A percentile compares a stretch with the other conserved stretches of the same genome.
These are phyloP conservation scores for Yasuhikotakia modesta DNA, from an alignment of 2,797 vertebrate species.

Conservation along the genomic window DNA sequence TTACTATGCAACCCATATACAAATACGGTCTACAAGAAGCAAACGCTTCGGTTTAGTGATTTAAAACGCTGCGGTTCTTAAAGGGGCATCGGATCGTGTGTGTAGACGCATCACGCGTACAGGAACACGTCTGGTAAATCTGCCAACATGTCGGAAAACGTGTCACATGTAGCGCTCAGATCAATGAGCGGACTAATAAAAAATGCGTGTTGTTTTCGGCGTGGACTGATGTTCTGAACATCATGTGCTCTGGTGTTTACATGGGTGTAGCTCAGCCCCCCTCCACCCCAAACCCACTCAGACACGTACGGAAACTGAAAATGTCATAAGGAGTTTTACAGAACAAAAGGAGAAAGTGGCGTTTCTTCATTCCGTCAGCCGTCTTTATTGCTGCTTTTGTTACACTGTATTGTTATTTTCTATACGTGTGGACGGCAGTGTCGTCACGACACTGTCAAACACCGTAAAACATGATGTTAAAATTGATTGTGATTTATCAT, in stretches of 20 bases:
- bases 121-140: conserved; percentile 45
- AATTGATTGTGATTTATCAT: conserved; percentile 6
- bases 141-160: conserved; percentile 60
- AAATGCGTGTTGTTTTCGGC: background rate
- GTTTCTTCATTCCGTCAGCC: background rate
- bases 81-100: conserved; percentile 16
- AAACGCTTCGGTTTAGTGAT: conserved; percentile 5
- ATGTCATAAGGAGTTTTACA: background rate
- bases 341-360: conserved; percentile 22
- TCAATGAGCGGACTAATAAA: too few species aligned
- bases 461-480: background rate
- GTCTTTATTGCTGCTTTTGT: background rate
- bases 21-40: conserved; percentile 8
- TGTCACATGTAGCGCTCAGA: conserved; percentile 10
- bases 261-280: conserved; percentile 23
- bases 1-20: conserved; percentile 7
- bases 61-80: conserved; percentile 1
- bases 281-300: background rate
- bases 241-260: conserved; percentile 50
- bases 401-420: conserved; percentile 10
- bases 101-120: conserved; percentile 53
- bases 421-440: background rate
- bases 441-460: background rate
- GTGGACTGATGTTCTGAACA: conserved; percentile 33
- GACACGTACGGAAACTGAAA: background rate